Conservation (phyloP, 2,113 vertebrate genomes). For the Brevimyrus niger region DNA sequence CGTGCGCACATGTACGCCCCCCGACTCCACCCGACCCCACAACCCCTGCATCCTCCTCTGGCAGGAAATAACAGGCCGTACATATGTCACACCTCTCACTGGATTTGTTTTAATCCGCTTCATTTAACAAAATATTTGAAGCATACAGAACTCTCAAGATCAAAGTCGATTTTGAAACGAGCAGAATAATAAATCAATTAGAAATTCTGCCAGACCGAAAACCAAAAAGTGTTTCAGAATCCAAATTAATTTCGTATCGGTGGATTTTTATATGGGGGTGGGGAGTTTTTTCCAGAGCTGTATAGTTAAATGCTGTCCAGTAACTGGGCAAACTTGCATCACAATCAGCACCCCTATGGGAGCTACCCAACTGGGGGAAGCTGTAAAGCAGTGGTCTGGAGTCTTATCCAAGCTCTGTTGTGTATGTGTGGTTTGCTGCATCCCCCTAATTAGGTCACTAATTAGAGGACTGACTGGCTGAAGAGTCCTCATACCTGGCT, state of each 20-base stretch:
- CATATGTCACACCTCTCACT: neutral
- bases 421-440: neutral
- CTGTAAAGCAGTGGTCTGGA: neutral
- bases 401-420: neutral
- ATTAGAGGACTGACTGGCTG: neutral
- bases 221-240: neutral
- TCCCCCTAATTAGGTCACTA: neutral
- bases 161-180: neutral
- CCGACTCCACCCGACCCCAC: neutral
- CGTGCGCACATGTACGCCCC: slow-evolving; percentile 88
- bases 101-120: neutral
- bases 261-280: neutral
- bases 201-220: neutral
- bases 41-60: neutral
- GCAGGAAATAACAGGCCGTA: neutral
- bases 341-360: neutral
- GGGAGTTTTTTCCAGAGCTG: neutral
- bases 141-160: neutral
- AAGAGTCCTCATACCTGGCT: too few species aligned
- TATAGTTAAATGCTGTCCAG: neutral
- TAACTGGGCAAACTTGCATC: neutral
- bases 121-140: neutral
- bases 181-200: neutral
- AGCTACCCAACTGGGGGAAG: neutral
- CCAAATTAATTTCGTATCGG: neutral